Base-by-base conservation (phyloP, 2,113 vertebrate species). In the Neotragus moschatus region DNA sequence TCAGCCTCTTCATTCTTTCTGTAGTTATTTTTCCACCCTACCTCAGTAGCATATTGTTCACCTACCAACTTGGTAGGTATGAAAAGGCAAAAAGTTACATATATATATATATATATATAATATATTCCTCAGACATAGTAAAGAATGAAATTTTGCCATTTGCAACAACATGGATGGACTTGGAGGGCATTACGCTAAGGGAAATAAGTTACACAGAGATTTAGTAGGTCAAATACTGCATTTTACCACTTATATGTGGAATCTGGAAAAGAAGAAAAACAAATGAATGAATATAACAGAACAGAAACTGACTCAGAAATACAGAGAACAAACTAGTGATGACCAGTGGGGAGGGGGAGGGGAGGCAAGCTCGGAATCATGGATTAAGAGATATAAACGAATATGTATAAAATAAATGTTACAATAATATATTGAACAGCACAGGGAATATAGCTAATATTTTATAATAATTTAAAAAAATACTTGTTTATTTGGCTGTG, bases 291-390 rank as follows among this genome's bases (percentile, higher is more conserved):
- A 51, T 51, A 51, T 51, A 80, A 51, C 17, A n/a, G 51, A 80
- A 80, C 12, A 51, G 77, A 80, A 51, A 51, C 77, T 51, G 47
- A 80, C 77, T 49, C 77, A n/a, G 28, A 77, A 43, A 21, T 23
- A 51, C 30, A n/a, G 77, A 79, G 77, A 49, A 49, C 28, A 33
- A 79, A 79, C 45, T 49, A 79, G 30, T 51, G 77, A 80, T 51
- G 30, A 80, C 30, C 47, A 51, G 39, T n/a, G 28, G 3, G 1
- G 3, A 80, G 17, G 25, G 45, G 0, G 10, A 51, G 30, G 17
- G 17, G 7, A 33, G 77, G 17, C 77, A 80, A n/a, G 30, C 3
- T 49, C 0, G 1, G 17, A 26, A 33, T 21, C 30, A 0, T 33
- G 47, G 77, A 80, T 80, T 23, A 80, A 80, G 30, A 79, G 77